Conservation (phyloP, 2,797 vertebrate species). For the Coreius guichenoti region DNA sequence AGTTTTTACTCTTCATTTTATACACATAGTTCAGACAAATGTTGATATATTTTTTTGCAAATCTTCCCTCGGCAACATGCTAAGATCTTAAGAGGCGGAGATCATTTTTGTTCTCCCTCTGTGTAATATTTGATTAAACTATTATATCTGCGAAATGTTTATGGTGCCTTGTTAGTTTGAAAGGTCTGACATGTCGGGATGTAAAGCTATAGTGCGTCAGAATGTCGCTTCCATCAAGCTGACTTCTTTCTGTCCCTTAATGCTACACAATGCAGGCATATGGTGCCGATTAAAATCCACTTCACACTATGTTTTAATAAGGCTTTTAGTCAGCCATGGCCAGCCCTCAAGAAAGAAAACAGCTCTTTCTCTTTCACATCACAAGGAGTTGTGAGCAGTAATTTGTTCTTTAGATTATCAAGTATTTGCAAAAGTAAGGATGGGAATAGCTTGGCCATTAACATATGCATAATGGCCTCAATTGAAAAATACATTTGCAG, state of each 20-base stretch:
- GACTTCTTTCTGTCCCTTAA: conserved; percentile 49
- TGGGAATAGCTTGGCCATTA: conserved; percentile 38
- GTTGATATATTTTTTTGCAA: conserved; percentile 15
- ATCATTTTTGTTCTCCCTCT: conserved; percentile 39
- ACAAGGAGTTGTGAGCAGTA: conserved; percentile 6
- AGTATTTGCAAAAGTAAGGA: background rate
- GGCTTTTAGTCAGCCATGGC: conserved; percentile 40
- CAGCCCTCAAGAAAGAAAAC: conserved; percentile 21
- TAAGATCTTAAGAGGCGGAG: conserved; percentile 35
- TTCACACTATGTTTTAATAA: conserved; percentile 48
- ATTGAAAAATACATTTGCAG: conserved; percentile 11
- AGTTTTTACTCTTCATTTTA: background rate
- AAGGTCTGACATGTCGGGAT: conserved; percentile 42
- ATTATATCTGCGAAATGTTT: conserved; percentile 50
- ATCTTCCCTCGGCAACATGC: background rate
- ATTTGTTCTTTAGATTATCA: background rate
- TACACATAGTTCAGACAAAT: background rate
- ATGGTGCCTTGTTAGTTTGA: conserved; percentile 47
- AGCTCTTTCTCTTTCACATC: conserved; percentile 18
- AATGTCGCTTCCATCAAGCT: conserved; percentile 38
- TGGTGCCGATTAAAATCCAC: conserved; percentile 54
- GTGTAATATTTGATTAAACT: conserved; percentile 56
- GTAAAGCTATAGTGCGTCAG: conserved; percentile 11
- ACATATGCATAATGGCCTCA: conserved; percentile 3
- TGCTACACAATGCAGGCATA: conserved; percentile 46